Evolutionary conservation across 2,888 invertebrate genomes (phyloP).

Genomic region (Drosophila ezoana): DNA sequence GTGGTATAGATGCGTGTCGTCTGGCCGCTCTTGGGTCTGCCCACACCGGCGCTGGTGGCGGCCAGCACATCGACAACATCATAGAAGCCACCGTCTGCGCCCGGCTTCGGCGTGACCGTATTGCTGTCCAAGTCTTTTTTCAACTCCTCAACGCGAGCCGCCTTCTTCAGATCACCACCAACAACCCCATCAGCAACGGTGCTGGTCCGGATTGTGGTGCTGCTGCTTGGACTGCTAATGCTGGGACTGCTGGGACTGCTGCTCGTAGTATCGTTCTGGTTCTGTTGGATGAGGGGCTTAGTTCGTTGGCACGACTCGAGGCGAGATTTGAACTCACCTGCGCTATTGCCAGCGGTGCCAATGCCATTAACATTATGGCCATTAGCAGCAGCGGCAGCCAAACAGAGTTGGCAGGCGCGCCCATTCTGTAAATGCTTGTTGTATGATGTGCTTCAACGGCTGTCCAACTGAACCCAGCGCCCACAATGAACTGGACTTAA

Average conservation of each 20-base stretch:
- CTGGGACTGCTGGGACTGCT: slow-evolving; percentile 11
- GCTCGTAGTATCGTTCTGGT: slow-evolving; percentile 21
- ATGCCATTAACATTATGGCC: slow-evolving; percentile 10
- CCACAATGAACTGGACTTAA: slow-evolving; percentile 44
- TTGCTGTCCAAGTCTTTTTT: not conserved
- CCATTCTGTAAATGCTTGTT: slow-evolving; percentile 35
- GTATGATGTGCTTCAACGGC: slow-evolving; percentile 21
- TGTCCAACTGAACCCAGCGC: slow-evolving; percentile 49
- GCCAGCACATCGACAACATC: slow-evolving; percentile 72
- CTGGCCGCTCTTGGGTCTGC: slow-evolving; percentile 60
- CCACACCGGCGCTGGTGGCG: slow-evolving; percentile 40
- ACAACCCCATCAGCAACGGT: slow-evolving; percentile 21
- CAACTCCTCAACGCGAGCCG: slow-evolving; percentile 37
- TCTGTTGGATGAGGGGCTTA: not conserved
- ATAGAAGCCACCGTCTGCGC: slow-evolving; percentile 29
- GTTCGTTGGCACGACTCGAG: not conserved
- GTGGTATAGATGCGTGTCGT: slow-evolving; percentile 77
- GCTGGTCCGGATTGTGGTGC: slow-evolving; percentile 19
- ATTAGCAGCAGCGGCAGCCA: slow-evolving; percentile 52
- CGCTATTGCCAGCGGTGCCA: slow-evolving; percentile 21
- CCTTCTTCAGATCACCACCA: slow-evolving; percentile 30
- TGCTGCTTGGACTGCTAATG: slow-evolving; percentile 30
- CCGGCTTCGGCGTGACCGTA: slow-evolving; percentile 10
- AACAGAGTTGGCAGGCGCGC: slow-evolving; percentile 41
- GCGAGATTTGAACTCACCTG: slow-evolving; percentile 41